These are phyloP conservation scores for Theristicus caerulescens DNA, from an alignment of 2,113 vertebrate species.

Conservation along the genomic window DNA sequence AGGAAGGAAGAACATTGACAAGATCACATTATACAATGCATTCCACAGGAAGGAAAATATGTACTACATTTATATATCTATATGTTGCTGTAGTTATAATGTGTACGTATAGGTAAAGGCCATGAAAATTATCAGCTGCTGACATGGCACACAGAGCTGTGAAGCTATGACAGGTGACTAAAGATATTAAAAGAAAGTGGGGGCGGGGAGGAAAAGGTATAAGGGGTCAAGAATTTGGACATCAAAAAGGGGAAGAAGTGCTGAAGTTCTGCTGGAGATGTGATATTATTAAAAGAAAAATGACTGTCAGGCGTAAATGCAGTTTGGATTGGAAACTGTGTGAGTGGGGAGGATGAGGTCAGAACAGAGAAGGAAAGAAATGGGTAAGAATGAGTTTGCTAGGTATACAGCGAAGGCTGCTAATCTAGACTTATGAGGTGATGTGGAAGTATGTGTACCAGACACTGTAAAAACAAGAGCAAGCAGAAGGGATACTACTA, in stretches of 20 bases:
- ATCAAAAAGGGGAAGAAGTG: not conserved
- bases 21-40: not conserved
- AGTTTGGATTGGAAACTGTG: not conserved
- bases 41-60: not conserved
- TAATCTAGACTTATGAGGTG: not conserved
- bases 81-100: not conserved
- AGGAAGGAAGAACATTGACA: not conserved
- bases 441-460: not conserved
- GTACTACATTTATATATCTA: not conserved
- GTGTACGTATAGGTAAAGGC: not conserved
- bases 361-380: not conserved
- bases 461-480: not conserved
- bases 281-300: not conserved
- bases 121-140: not conserved
- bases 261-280: not conserved
- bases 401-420: not conserved
- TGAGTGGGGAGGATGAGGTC: not conserved
- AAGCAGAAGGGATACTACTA: not conserved
- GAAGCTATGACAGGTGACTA: not conserved
- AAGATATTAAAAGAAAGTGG: not conserved
- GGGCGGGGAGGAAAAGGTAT: not conserved
- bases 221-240: not conserved
- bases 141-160: not conserved
- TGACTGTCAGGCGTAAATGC: conserved; percentile 10
- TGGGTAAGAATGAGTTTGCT: not conserved